Percentiles rank a stretch among this genome's conserved stretches.
Evolutionary conservation across 2,113 vertebrate species (phyloP).

Genomic region (Leptobrachium leishanense): DNA sequence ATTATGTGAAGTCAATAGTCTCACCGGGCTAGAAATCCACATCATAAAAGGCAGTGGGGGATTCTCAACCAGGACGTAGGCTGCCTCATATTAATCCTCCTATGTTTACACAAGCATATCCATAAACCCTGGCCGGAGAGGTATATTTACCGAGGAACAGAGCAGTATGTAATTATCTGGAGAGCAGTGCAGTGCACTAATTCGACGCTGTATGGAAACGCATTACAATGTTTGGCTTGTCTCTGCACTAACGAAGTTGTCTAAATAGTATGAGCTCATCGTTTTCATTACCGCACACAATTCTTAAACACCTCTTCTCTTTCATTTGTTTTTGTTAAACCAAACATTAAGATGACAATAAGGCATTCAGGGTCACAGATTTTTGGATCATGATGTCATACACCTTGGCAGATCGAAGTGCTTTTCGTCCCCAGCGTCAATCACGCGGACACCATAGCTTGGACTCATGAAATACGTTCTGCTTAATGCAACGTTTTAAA

Average conservation of each 20-base stretch:
- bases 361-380: constrained; percentile 36
- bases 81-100: too few species aligned
- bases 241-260: constrained; percentile 22
- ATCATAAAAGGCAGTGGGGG: too few species aligned
- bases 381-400: constrained; percentile 33
- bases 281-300: constrained; percentile 36
- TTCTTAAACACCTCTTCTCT: constrained; percentile 33
- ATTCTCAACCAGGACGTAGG: too few species aligned
- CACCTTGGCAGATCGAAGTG: constrained; percentile 23
- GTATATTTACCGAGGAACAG: constrained; percentile 10
- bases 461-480: too few species aligned
- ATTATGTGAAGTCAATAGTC: too few species aligned
- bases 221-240: constrained; percentile 34
- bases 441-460: neutral
- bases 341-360: constrained; percentile 45
- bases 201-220: neutral
- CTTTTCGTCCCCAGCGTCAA: constrained; percentile 1
- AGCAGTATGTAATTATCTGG: constrained; percentile 24
- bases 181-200: constrained; percentile 20
- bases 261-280: constrained; percentile 42
- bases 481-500: too few species aligned
- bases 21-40: too few species aligned
- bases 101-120: too few species aligned
- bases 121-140: too few species aligned
- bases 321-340: constrained; percentile 43